phyloP scores from a whole-genome alignment of 2,797 vertebrate genomes.

The Alosa sapidissima region DNA sequence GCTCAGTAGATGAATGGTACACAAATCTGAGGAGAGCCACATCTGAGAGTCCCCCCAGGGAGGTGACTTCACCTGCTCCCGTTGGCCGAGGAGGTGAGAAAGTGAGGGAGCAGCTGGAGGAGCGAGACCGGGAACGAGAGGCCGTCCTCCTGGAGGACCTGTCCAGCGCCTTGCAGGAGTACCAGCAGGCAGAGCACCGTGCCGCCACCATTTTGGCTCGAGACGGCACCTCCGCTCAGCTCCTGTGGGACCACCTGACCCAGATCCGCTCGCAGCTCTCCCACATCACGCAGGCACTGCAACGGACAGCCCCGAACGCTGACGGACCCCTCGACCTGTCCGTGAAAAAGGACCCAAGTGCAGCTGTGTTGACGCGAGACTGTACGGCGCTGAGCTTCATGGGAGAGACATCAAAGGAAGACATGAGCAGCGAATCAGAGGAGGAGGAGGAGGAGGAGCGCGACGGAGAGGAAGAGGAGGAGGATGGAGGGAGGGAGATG shows the following conservation, averaged over 20 bases:
- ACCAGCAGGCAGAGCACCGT: slow-evolving; percentile 85
- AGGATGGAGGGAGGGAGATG: slow-evolving; percentile 56
- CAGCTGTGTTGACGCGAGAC: slow-evolving; percentile 38
- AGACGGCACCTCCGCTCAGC: slow-evolving; percentile 80
- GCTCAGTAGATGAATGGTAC: slow-evolving; percentile 68
- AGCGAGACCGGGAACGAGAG: slow-evolving; percentile 70
- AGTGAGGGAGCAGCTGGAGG: slow-evolving; percentile 41
- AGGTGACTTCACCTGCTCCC: slow-evolving; percentile 49
- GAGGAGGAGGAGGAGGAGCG: slow-evolving; percentile 64
- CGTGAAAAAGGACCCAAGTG: slow-evolving; percentile 72
- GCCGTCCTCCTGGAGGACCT: slow-evolving; percentile 81
- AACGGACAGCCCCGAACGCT: slow-evolving; percentile 73
- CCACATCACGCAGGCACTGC: slow-evolving; percentile 88
- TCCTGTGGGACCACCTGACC: slow-evolving; percentile 87
- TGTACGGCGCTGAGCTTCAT: slow-evolving; percentile 34
- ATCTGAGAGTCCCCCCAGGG: slow-evolving; percentile 63
- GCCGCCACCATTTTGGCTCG: slow-evolving; percentile 82
- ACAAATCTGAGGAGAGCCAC: slow-evolving; percentile 45
- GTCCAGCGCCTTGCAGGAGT: slow-evolving; percentile 87
- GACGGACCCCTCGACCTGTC: slow-evolving; percentile 93
- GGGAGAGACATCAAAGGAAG: background rate
- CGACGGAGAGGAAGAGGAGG: slow-evolving; percentile 58
- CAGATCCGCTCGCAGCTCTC: slow-evolving; percentile 92
- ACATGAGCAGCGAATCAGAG: slow-evolving; percentile 54
- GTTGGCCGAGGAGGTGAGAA: slow-evolving; percentile 47